Conservation (phyloP, 2,797 vertebrate species). For the Melanotaenia trifasciata region DNA sequence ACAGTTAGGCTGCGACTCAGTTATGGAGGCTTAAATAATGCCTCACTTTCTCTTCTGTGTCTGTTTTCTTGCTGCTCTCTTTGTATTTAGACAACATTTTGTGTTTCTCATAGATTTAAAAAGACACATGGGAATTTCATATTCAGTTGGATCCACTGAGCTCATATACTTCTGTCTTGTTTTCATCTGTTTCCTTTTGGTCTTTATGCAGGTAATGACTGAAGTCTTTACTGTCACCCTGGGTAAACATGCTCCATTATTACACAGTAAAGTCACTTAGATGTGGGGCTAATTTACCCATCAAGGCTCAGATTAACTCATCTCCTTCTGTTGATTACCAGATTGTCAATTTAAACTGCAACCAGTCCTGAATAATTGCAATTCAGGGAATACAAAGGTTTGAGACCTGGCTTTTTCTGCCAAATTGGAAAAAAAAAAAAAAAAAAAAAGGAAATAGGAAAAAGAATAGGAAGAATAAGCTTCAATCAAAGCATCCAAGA, state of each 20-base stretch:
- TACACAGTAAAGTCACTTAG: constrained; percentile 2
- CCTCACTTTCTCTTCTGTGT: background rate
- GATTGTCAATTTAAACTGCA: background rate
- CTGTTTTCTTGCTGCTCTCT: background rate
- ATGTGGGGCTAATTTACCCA: constrained; percentile 3
- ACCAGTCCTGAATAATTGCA: background rate
- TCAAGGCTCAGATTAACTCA: background rate
- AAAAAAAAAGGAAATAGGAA: no score
- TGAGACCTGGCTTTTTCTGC: background rate
- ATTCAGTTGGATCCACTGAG: background rate
- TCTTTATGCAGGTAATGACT: constrained; percentile 18
- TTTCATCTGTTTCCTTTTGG: background rate
- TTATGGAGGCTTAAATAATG: constrained; percentile 7
- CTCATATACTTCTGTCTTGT: background rate
- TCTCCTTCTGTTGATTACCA: constrained; percentile 10
- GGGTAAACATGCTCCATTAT: constrained; percentile 23
- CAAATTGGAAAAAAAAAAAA: background rate
- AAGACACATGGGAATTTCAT: background rate
- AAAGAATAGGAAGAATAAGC: background rate
- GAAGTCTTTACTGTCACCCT: constrained; percentile 6
- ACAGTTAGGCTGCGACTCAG: background rate
- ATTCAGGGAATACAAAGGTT: background rate
- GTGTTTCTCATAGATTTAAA: background rate
- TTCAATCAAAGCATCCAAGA: background rate
- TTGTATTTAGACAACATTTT: constrained; percentile 16